Evolutionary conservation across 2,797 vertebrate genomes (phyloP).

Genomic region (Lophius americanus): DNA sequence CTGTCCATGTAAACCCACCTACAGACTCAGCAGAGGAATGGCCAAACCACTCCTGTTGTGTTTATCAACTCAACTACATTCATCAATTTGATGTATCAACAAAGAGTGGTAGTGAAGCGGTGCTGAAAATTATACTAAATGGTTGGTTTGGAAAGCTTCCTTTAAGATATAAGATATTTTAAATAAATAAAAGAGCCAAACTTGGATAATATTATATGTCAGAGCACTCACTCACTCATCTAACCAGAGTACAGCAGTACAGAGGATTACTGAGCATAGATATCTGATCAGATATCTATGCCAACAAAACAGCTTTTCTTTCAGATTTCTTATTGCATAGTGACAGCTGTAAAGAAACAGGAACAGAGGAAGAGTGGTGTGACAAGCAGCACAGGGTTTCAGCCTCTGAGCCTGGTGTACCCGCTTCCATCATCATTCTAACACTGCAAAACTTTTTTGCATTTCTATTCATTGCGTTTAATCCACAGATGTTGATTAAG

Average conservation of each 20-base stretch:
- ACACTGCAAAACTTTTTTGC: too few relatives aligned
- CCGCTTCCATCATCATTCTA: too few relatives aligned
- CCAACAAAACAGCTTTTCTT: too few relatives aligned
- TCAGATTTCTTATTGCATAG: not conserved
- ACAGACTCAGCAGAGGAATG: not conserved
- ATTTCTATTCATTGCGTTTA: too few relatives aligned
- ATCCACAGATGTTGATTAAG: too few relatives aligned
- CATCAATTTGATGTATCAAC: not conserved
- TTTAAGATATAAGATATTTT: not conserved
- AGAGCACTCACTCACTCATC: not conserved
- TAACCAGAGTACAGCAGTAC: not conserved
- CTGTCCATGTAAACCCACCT: not conserved
- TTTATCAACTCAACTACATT: not conserved
- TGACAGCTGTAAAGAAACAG: not conserved
- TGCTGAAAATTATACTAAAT: not conserved
- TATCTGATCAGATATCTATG: not conserved
- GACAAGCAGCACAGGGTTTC: not conserved
- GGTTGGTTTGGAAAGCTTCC: not conserved
- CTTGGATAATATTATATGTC: not conserved
- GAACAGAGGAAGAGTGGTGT: not conserved
- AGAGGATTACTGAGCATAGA: not conserved
- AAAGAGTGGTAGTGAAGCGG: not conserved
- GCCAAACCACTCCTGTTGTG: not conserved
- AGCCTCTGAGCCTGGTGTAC: not conserved
- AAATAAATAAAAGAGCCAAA: not conserved